Conservation (phyloP, 2,797 vertebrate genomes). For the Tauraco hartlaubi region DNA sequence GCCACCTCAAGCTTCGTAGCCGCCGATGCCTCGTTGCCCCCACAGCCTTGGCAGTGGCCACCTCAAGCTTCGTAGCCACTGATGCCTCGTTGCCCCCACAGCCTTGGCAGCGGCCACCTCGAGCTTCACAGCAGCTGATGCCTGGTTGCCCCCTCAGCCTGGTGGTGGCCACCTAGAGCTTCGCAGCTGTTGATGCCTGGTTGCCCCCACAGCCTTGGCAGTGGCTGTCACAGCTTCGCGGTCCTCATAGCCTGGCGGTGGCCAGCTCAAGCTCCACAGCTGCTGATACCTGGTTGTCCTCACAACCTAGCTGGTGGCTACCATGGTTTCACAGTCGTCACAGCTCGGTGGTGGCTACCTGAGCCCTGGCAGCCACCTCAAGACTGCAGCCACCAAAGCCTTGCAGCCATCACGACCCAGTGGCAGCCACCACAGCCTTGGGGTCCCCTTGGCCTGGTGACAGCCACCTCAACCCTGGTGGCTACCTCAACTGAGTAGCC, state of each 20-base stretch:
- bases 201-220: not conserved
- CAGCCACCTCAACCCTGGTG: too few relatives aligned
- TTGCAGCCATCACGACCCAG: not conserved
- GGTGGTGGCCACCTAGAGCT: not conserved
- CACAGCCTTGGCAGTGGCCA: not conserved
- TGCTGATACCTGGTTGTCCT: not conserved
- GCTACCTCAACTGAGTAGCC: too few relatives aligned
- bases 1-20: not conserved
- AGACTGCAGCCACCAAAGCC: not conserved
- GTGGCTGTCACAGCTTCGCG: not conserved
- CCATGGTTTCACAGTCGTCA: not conserved
- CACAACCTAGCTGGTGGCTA: not conserved
- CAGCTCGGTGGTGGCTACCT: fast-evolving
- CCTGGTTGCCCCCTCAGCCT: not conserved
- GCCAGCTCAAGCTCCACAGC: not conserved
- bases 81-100: too few relatives aligned
- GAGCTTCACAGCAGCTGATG: not conserved
- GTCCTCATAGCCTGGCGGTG: fast-evolving
- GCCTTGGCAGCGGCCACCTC: not conserved
- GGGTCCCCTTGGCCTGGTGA: not conserved
- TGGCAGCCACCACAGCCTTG: too few relatives aligned
- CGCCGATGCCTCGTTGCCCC: not conserved
- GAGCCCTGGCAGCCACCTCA: not conserved
- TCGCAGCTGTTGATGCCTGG: too few relatives aligned
- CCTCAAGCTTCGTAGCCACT: too few relatives aligned